Evolutionary conservation across 2,113 vertebrate genomes (phyloP).

Genomic region (Pongo abelii): DNA sequence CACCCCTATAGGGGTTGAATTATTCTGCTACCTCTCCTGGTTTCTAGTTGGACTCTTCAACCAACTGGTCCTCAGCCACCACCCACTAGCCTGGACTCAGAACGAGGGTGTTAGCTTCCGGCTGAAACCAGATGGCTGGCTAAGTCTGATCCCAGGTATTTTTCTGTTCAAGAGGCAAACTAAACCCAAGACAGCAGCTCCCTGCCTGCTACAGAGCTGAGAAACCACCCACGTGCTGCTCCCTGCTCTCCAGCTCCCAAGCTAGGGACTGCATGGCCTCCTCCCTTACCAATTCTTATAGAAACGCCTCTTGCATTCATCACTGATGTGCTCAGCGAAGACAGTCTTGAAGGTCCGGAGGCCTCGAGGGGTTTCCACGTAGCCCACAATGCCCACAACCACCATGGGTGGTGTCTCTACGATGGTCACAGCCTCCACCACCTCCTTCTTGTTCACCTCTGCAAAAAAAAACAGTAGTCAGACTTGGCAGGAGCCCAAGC

Average conservation of each 20-base stretch:
- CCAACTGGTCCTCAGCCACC: background rate
- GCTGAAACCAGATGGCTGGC: background rate
- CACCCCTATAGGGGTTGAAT: background rate
- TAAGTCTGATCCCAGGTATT: accelerated
- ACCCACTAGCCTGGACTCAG: background rate
- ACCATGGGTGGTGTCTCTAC: constrained; percentile 98
- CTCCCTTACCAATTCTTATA: constrained; percentile 97
- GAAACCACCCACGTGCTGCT: accelerated
- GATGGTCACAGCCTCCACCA: constrained; percentile 96
- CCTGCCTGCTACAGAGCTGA: accelerated
- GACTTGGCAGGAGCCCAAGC: accelerated
- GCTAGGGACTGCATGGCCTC: accelerated
- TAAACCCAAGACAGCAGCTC: background rate
- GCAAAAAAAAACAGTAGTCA: background rate
- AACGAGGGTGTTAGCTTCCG: background rate
- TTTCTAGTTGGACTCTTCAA: background rate
- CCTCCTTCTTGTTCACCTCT: constrained; percentile 99
- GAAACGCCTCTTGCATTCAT: constrained; percentile 98
- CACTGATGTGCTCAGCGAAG: constrained; percentile 97
- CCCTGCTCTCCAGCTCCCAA: background rate
- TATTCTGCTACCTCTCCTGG: background rate
- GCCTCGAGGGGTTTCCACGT: constrained; percentile 94
- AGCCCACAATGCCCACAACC: constrained; percentile 94
- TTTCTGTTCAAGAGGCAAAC: background rate
- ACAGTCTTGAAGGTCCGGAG: constrained; percentile 97